Evolutionary conservation across 2,888 invertebrate species (phyloP).

Genomic region (Drosophila pseudotakahashii): DNA sequence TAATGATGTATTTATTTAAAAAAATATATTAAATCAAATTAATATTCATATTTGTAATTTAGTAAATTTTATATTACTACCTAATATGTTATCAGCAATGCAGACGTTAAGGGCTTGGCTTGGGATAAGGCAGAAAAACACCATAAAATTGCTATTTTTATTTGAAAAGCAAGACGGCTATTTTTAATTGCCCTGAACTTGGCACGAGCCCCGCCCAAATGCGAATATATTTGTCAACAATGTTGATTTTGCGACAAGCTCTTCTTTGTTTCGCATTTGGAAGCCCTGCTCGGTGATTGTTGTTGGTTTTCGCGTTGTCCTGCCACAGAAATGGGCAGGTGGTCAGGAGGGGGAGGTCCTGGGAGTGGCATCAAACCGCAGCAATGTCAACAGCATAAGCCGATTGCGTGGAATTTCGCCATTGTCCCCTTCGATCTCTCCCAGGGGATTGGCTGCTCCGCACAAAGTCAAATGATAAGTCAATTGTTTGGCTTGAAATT

Average conservation of each 20-base stretch:
- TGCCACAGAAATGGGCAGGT: slow-evolving; percentile 14
- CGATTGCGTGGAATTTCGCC: slow-evolving; percentile 75
- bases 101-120: neutral
- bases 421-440: slow-evolving; percentile 56
- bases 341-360: slow-evolving; percentile 4
- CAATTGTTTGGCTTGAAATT: slow-evolving; percentile 62
- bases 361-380: slow-evolving; percentile 66
- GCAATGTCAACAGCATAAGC: slow-evolving; percentile 71
- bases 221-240: slow-evolving; percentile 21
- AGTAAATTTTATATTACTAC: too few relatives aligned
- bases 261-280: slow-evolving; percentile 65
- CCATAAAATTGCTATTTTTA: slow-evolving; percentile 46
- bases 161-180: slow-evolving; percentile 20
- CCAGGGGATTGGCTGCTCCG: slow-evolving; percentile 60
- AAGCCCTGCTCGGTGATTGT: slow-evolving; percentile 23
- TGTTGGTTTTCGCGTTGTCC: slow-evolving; percentile 14
- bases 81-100: too few relatives aligned
- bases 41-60: too few relatives aligned
- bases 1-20: too few relatives aligned
- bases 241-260: slow-evolving; percentile 49
- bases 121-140: neutral
- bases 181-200: slow-evolving; percentile 14
- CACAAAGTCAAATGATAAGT: slow-evolving; percentile 76
- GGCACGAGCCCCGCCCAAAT: neutral
- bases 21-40: too few relatives aligned